phyloP scores from a whole-genome alignment of 2,113 vertebrate genomes.

The Callionymus lyra region DNA sequence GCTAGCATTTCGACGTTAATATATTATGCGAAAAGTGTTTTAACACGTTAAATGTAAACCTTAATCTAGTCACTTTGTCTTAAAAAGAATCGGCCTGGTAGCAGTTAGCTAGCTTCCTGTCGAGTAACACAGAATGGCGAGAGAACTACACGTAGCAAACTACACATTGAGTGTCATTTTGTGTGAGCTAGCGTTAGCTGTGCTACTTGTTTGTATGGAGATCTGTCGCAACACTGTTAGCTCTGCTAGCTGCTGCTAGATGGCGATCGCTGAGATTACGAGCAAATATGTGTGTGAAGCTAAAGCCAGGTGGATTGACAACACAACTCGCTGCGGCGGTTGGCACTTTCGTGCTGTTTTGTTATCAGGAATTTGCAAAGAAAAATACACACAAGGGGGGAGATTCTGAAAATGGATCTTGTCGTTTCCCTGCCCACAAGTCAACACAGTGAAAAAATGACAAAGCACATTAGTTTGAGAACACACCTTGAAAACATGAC shows the following conservation, averaged over 20 bases:
- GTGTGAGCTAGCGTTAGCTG: constrained; percentile 7
- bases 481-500: no score
- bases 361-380: not conserved
- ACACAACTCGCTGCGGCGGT: constrained; percentile 1
- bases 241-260: constrained; percentile 31
- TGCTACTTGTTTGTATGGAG: no score
- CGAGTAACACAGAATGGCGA: constrained; percentile 2
- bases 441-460: no score
- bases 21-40: constrained; percentile 19
- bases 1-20: constrained; percentile 8
- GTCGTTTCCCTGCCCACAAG: constrained; percentile 13
- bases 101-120: constrained; percentile 13
- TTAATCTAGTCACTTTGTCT: not conserved
- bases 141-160: not conserved
- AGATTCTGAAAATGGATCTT: constrained; percentile 9
- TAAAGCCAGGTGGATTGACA: constrained; percentile 28
- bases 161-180: not conserved
- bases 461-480: no score
- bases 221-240: constrained; percentile 26
- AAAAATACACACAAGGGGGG: not conserved
- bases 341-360: not conserved
- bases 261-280: constrained; percentile 12
- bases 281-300: constrained; percentile 1
- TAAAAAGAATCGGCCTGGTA: constrained; percentile 1
- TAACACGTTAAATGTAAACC: constrained; percentile 6